Evolutionary conservation across 2,113 vertebrate genomes (phyloP), one percentile per base, ranked within the genome.

Genomic region (Poecile atricapillus): DNA sequence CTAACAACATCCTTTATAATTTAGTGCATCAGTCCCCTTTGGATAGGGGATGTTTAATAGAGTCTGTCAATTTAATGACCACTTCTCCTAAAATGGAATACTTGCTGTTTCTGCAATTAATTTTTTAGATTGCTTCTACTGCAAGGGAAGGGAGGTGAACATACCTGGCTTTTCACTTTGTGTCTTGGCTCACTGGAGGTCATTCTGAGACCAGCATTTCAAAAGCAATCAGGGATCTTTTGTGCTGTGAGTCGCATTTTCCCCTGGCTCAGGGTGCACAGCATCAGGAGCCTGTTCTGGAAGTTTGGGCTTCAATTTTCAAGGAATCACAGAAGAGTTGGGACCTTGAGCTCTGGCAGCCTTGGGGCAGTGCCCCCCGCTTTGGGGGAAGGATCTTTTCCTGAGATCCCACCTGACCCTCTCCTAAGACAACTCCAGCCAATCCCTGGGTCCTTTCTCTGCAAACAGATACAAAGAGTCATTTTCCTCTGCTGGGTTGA

Each of bases 221-320:
- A 23, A n/a, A 78, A 83, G 24, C 5, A 0, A 5, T n/a, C 10
- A 7, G 16, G 10, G 16, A 1, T 1, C 79, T 4, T 87, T 84
- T 68, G 24, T 76, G 3, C 49, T 23, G 0, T 30, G 47, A 24
- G 23, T 70, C 15, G 85, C 0, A 0, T 24, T 17, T 59, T 68
- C 27, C 24, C 11, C 41, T 1, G 0, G 21, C 28, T 79, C 10
- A 14, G 47, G 41, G 28, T 43, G 41, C 55, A 21, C 39, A 65
- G 19, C 43, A 41, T 24, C 50, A 63, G 64, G 17, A 63, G 37
- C n/a, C 20, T 39, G 24, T 55, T 79, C 65, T 64, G 47, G 31
- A 27, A 75, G 16, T 33, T 43, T 24, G 24, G 56, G 28, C n/a
- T 90, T 53, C 62, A 53, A 5, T 53, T 75, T 75, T 60, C n/a